phyloP scores from a whole-genome alignment of 2,113 vertebrate genomes.

The Felis catus region F.catus_Fca126_mat1.0 CM031415.1:60878501-60879000 shows the following conservation, averaged over 20 bases:
- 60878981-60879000: not conserved
- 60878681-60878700: not conserved
- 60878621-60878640: not conserved
- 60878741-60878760: not conserved
- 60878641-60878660: not conserved
- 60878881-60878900: not conserved
- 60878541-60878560: not conserved
- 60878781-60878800: not conserved
- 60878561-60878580: not conserved
- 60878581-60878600: not conserved
- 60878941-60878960: not conserved
- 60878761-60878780: not conserved
- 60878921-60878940: not conserved
- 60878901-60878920: not conserved
- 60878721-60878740: not conserved
- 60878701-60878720: not conserved
- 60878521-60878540: not conserved
- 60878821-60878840: not conserved
- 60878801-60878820: not conserved
- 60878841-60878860: not conserved
- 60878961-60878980: too few relatives aligned
- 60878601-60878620: not conserved
- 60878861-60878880: not conserved
- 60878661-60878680: not conserved
- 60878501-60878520: not conserved